phyloP scores from a whole-genome alignment of 2,797 vertebrate species.

The Malurus splendens region DNA sequence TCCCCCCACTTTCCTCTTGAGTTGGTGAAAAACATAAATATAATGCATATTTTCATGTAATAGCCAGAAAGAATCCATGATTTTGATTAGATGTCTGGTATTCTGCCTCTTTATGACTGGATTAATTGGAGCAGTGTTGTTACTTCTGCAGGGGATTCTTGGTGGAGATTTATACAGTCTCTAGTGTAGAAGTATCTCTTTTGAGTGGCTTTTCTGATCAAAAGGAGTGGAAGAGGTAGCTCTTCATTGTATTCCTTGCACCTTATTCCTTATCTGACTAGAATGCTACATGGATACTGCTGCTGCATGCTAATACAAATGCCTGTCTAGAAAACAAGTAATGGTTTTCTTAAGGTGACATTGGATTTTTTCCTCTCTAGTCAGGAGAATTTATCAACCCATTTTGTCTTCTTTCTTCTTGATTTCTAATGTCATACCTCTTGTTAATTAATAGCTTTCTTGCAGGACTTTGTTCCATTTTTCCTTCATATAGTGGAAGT shows the following conservation, averaged over 20 bases:
- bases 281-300: not conserved
- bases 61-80: not conserved
- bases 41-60: not conserved
- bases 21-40: not conserved
- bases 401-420: not conserved
- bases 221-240: not conserved
- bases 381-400: not conserved
- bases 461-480: not conserved
- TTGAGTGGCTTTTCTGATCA: not conserved
- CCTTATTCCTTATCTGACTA: not conserved
- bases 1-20: not conserved
- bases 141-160: not conserved
- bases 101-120: not conserved
- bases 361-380: not conserved
- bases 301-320: not conserved
- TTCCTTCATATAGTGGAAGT: not conserved
- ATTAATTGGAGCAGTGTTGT: not conserved
- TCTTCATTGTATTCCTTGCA: not conserved
- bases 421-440: not conserved
- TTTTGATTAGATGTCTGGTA: not conserved
- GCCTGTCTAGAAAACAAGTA: not conserved
- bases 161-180: not conserved
- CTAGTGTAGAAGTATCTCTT: not conserved
- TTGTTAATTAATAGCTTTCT: not conserved
- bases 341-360: not conserved